Evolutionary conservation across 2,113 vertebrate species (phyloP), one percentile per base, ranked within the genome.

Genomic region (Eleginops maclovinus): DNA sequence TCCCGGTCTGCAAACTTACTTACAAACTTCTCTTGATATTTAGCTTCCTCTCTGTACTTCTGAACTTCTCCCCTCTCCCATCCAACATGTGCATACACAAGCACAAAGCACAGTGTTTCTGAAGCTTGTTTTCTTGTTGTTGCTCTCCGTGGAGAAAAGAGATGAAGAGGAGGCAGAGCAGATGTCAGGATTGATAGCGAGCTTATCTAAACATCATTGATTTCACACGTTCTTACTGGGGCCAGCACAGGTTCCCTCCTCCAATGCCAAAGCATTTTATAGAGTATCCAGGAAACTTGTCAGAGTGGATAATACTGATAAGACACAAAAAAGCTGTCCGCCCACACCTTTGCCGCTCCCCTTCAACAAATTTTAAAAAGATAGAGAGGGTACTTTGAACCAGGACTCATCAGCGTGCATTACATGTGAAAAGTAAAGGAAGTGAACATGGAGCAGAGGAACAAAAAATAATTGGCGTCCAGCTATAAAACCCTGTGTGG

Each of bases 171-270:
- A 88, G 88, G 85, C 72, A 61, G 78, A 83, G 81, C 86, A 89
- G 77, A 86, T 86, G 89, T 86, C 83, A 78, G 75, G 26, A 72
- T 31, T 65, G 79, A 84, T 83, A 59, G 77, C 44, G 17, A 84
- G 54, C 83, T 83, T 72, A 83, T 85, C 72, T 74, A 59, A 89
- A 89, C 85, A 75, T 80, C 79, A 86, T 86, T 75, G 91, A 91
- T 90, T 88, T 49, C 72, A 86, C 81, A 41, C 58, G 19, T 66
- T 85, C 81, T 78, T 41, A 40, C 82, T 9, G 73, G 46, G 77
- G 60, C 82, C 40, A 36, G 68, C 61, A 8, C 43, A 1, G 51
- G 53, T 63, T 73, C 82, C 65, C 65, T 61, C 53, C 60, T 77
- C 64, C 4, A 11, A 74, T 61, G 77, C 54, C 43, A 53, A 64